phyloP scores from a whole-genome alignment of 1,140 invertebrate species.

The Drosophila equinoxialis region DNA sequence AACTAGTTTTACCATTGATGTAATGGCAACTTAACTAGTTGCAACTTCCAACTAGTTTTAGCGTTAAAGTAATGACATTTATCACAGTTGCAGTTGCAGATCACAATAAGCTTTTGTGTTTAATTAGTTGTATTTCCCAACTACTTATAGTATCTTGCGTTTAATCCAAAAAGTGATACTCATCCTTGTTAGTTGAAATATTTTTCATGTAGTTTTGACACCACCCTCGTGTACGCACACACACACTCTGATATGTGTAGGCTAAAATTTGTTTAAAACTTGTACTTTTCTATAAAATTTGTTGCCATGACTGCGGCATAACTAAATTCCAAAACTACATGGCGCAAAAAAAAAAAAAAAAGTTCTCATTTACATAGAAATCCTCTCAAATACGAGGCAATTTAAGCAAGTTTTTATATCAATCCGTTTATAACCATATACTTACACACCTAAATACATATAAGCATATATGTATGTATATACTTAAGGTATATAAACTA shows the following conservation, averaged over 20 bases:
- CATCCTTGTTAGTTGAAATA: no score
- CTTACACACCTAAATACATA: neutral
- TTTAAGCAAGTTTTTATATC: slow-evolving; percentile 7
- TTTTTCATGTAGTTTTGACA: no score
- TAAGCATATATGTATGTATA: neutral
- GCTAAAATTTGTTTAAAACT: slow-evolving; percentile 3
- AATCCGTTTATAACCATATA: neutral
- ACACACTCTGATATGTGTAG: neutral
- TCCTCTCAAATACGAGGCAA: neutral
- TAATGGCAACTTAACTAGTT: no score
- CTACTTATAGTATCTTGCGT: no score
- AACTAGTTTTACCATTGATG: no score
- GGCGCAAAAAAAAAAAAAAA: neutral
- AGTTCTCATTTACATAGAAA: slow-evolving; percentile 9
- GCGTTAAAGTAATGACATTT: no score
- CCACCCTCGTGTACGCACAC: neutral
- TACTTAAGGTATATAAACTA: slow-evolving; percentile 1
- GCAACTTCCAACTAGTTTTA: no score
- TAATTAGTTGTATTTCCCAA: no score
- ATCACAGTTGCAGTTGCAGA: no score
- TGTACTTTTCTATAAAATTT: slow-evolving; percentile 12
- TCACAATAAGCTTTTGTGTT: no score
- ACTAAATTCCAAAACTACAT: slow-evolving; percentile 9
- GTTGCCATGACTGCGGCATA: slow-evolving; percentile 11
- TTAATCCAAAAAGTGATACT: no score